These are phyloP conservation scores for Pantherophis alleghaniensis DNA, from an alignment of 2,797 vertebrate species.

Conservation along the genomic window DNA sequence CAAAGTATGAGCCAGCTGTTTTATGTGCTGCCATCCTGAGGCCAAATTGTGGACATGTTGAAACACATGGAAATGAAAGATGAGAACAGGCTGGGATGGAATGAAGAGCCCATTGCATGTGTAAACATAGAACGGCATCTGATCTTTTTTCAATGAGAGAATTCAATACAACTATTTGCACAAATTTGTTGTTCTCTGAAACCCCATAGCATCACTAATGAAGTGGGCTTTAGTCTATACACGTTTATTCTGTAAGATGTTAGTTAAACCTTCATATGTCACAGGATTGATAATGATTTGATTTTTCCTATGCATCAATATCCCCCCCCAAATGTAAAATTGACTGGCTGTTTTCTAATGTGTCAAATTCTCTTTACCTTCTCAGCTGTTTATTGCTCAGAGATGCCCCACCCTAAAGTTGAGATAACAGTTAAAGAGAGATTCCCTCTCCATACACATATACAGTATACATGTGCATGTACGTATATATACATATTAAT, in stretches of 20 bases:
- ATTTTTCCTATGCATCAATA: neutral
- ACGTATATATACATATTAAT: neutral
- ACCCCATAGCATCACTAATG: neutral
- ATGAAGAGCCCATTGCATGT: neutral
- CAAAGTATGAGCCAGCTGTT: slow-evolving; percentile 9
- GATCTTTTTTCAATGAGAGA: neutral
- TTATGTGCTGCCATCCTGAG: neutral
- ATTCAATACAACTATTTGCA: neutral
- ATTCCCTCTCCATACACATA: neutral
- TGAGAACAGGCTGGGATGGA: neutral
- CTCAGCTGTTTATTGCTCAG: neutral
- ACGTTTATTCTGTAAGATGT: neutral
- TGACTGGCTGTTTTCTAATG: neutral
- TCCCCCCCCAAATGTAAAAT: neutral
- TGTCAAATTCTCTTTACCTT: neutral
- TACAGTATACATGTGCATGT: too few relatives aligned
- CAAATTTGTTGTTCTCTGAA: neutral
- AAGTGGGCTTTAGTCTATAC: neutral
- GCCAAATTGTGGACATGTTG: neutral
- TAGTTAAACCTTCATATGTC: neutral
- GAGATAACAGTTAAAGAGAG: neutral
- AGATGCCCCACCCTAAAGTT: neutral
- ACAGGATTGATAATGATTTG: neutral
- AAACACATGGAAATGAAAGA: neutral
- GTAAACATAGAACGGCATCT: neutral